Evolutionary conservation across 2,888 invertebrate genomes (phyloP).

Genomic region (Drosophila robusta): DNA sequence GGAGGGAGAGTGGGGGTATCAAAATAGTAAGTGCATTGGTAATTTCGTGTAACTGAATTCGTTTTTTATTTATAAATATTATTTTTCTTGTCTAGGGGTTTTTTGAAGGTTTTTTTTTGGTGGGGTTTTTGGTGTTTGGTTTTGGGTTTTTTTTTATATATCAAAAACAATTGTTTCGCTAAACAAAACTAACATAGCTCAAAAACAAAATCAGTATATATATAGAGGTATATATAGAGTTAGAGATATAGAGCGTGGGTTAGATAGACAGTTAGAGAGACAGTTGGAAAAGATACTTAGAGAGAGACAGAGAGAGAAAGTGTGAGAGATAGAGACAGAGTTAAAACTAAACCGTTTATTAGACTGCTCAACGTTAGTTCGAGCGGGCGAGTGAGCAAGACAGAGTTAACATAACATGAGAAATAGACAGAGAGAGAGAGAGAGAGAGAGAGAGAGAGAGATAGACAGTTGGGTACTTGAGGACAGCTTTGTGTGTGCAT

Average conservation of each 20-base stretch:
- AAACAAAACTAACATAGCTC: conserved; percentile 78
- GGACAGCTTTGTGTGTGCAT: conserved; percentile 58
- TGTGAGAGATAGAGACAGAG: conserved; percentile 32
- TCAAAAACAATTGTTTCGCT: conserved; percentile 68
- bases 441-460: conserved; percentile 23
- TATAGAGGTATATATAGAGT: conserved; percentile 53
- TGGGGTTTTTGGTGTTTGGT: conserved; percentile 23
- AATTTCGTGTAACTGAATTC: conserved; percentile 36
- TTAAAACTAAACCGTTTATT: conserved; percentile 32
- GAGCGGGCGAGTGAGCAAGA: conserved; percentile 54
- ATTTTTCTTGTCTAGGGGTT: conserved; percentile 13
- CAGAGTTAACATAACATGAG: conserved; percentile 38
- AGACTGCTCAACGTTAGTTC: conserved; percentile 33
- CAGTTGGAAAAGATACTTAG: conserved; percentile 5
- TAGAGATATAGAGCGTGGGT: conserved; percentile 51
- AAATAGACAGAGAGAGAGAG: conserved; percentile 23
- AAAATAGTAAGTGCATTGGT: conserved; percentile 74
- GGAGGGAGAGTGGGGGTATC: conserved; percentile 58
- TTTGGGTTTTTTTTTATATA: conserved; percentile 32
- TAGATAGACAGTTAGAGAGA: conserved; percentile 53
- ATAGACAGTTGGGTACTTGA: conserved; percentile 33
- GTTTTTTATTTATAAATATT: conserved; percentile 1
- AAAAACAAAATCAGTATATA: conserved; percentile 74
- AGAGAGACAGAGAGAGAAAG: conserved; percentile 27
- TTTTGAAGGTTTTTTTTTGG: conserved; percentile 16